phyloP scores from a whole-genome alignment of 1,140 invertebrate genomes.

The Anthonomus grandis region DNA sequence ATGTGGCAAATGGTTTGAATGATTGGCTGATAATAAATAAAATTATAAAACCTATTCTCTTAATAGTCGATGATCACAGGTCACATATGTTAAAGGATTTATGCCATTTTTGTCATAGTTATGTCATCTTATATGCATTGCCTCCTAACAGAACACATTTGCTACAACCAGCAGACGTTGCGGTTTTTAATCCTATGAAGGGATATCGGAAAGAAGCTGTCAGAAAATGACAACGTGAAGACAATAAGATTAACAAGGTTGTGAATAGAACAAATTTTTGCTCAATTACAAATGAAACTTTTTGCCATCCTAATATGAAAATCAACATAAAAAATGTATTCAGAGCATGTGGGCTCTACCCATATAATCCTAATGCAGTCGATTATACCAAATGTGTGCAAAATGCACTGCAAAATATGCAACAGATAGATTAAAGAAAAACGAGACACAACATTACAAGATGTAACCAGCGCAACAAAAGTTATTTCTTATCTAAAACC shows the following conservation, averaged over 20 bases:
- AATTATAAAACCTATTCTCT: slow-evolving; percentile 32
- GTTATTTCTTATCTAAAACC: no score
- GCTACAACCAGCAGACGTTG: slow-evolving; percentile 11
- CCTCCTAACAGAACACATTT: slow-evolving; percentile 15
- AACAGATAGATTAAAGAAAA: no score
- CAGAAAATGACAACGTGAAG: slow-evolving; percentile 21
- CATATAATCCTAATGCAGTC: slow-evolving; percentile 1
- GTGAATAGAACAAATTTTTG: background rate
- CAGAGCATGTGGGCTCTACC: slow-evolving; percentile 31
- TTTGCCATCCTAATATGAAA: background rate
- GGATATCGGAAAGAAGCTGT: slow-evolving; percentile 4
- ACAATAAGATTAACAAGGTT: background rate
- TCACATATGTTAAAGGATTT: slow-evolving; percentile 24
- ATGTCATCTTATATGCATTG: slow-evolving; percentile 41
- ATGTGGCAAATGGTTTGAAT: slow-evolving; percentile 34
- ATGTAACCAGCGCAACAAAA: no score
- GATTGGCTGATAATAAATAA: slow-evolving; percentile 32
- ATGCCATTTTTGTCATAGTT: slow-evolving; percentile 40
- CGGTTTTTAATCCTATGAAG: slow-evolving; percentile 18
- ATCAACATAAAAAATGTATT: slow-evolving; percentile 44
- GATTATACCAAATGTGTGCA: slow-evolving; percentile 3
- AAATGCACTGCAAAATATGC: background rate
- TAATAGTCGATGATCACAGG: slow-evolving; percentile 49
- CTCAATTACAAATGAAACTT: background rate
- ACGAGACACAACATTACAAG: no score